phyloP scores from a whole-genome alignment of 1,140 invertebrate genomes.

The Cyclina sinensis region DNA sequence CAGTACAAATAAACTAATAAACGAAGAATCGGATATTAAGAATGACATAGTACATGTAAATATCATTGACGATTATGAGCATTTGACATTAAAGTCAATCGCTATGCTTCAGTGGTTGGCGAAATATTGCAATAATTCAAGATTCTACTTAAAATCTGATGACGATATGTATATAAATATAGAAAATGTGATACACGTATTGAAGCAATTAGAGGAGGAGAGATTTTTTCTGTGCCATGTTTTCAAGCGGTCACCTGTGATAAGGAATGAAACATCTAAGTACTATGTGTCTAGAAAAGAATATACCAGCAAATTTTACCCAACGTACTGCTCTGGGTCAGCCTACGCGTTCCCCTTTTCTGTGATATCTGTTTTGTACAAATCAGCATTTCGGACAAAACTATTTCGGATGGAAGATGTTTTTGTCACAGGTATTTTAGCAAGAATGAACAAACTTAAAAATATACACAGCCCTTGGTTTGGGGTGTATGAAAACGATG shows the following conservation, averaged over 20 bases:
- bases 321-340: conserved; percentile 83
- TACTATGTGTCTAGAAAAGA: conserved; percentile 84
- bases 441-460: conserved; percentile 54
- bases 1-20: conserved; percentile 73
- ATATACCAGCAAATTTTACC: conserved; percentile 82
- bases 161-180: conserved; percentile 83
- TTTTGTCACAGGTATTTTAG: conserved; percentile 84
- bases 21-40: conserved; percentile 88
- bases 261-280: conserved; percentile 83
- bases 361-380: conserved; percentile 79
- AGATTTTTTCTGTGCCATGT: conserved; percentile 69
- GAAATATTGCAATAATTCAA: conserved; percentile 89
- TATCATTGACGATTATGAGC: conserved; percentile 93
- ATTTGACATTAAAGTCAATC: conserved; percentile 95
- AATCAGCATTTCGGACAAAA: conserved; percentile 72
- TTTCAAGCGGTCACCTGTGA: conserved; percentile 63
- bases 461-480: conserved; percentile 62
- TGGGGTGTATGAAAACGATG: neutral
- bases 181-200: conserved; percentile 37
- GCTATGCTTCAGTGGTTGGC: conserved; percentile 93
- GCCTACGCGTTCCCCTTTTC: conserved; percentile 83
- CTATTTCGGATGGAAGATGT: conserved; percentile 85
- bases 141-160: conserved; percentile 87
- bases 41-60: conserved; percentile 93
- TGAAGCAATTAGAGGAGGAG: neutral